Base-by-base conservation (phyloP, 1,140 invertebrate genomes). In the Diploscapter pachys region DNA sequence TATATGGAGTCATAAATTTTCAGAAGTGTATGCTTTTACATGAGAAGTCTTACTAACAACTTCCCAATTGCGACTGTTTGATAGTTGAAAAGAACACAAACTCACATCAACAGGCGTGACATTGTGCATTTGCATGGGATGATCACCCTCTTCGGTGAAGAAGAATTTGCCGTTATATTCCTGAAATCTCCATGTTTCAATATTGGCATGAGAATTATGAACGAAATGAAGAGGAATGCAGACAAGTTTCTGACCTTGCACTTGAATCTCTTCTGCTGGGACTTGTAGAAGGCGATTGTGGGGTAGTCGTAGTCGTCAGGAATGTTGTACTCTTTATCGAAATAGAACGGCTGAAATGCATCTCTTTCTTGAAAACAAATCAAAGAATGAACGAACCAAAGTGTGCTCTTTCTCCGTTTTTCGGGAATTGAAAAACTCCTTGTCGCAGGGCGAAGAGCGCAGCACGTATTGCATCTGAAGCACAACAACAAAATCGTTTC, bases 371-470 rank as follows among this genome's bases (percentile, higher is more conserved):
- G 49, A 50, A 49, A 49, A 55, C 65, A 55, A 4, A 4, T 56
- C 48, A 53, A 52, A 56, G 3, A 66, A 49, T 52, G 13, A 11
- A 52, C 78, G 56, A 71, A 85, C 82, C 76, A 85, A 82, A 62
- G 67, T 85, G 80, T 81, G 65, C 31, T 49, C 68, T 63, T 72
- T 75, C 80, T 57, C 63, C 31, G 52, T 76, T 72, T 80, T 63
- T 78, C 80, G 50, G 73, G 71, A 71, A 63, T 79, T 69, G 56
- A 84, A 86, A 64, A 84, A 84, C 70, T 84, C 83, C 55, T 84
- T 85, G 55, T 85, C 81, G 59, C 83, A 84, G 2, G 83, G 83
- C 5, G 83, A 84, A 64, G 75, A 83, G 48, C 83, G 79, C 66
- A 84, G 76, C 11, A 80, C 84, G 78, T 80, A 83, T 68, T 83